Base-by-base conservation (phyloP, 2,797 vertebrate genomes). In the Peromyscus aztecus region DNA sequence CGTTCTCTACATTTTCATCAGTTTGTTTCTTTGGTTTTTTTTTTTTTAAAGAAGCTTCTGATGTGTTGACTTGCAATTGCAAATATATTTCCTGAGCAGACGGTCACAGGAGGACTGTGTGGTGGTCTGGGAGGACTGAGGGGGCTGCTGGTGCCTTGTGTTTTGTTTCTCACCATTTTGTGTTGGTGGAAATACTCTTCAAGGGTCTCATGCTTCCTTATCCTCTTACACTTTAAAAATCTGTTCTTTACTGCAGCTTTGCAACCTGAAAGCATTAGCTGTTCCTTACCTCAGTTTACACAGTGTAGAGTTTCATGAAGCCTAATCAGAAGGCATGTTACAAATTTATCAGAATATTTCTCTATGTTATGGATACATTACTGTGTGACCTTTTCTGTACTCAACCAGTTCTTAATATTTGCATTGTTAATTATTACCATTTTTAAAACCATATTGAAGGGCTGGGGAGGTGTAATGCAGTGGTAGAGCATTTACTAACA, bases 31-130 rank as follows among this genome's bases (percentile, higher is more conserved):
- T 52, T 52, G 49, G 49, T n/a, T 4, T n/a, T 17, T 31, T 13
- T 16, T 0, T 0, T 17, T 55, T 55, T 16, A 16, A 55, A 40
- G 46, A 80, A 78, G 46, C 43, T 29, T 37, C 29, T 80, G 9
- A 49, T 37, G 4, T 89, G n/a, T 89, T 87, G 61, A 86, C 80
- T 88, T 97, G 59, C 27, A 37, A 8, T 92, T 92, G 40, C 13
- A 88, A 49, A 19, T 82, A 65, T 27, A 52, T 88, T 81, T 86
- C 83, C 55, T 11, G 49, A 84, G 63, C 49, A 57, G n/a, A 21
- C 6, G 1, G 8, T 46, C 87, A 49, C 24, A 19, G 1, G n/a
- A 49, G 16, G 9, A n/a, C 34, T 88, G n/a, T 94, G 49, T 95
- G 57, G 65, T 71, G n/a, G 63, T 34, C 2, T 40, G 27, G n/a